Evolutionary conservation across 2,113 vertebrate genomes (phyloP).

Genomic region (Tauraco erythrolophus): DNA sequence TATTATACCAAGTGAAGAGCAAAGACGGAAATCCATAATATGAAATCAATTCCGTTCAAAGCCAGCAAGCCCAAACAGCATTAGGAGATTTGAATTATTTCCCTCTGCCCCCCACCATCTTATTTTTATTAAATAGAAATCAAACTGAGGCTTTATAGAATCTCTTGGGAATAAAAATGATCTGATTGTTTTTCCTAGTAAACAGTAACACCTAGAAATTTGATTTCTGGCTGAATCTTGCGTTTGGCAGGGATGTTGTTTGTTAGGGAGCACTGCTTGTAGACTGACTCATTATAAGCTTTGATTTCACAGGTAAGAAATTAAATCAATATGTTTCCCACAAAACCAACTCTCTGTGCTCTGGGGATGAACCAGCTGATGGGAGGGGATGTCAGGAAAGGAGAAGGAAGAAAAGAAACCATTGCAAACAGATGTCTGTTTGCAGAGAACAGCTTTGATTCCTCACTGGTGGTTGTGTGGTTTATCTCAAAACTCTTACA

Average conservation of each 20-base stretch:
- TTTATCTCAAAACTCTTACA: background rate
- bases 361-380: background rate
- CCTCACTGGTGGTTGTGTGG: background rate
- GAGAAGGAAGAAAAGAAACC: background rate
- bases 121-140: conserved; percentile 43
- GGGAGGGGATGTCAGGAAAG: background rate
- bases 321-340: conserved; percentile 14
- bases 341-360: background rate
- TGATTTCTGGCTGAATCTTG: background rate
- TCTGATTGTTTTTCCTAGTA: background rate
- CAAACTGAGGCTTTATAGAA: background rate
- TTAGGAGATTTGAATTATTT: conserved; percentile 2
- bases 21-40: background rate
- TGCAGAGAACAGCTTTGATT: background rate
- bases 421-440: background rate
- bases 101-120: background rate
- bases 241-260: background rate
- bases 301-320: conserved; percentile 36
- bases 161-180: background rate
- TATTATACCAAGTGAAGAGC: background rate
- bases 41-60: conserved; percentile 4
- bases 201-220: background rate
- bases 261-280: background rate
- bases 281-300: background rate
- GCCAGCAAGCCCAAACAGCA: background rate